Evolutionary conservation across 2,113 vertebrate species (phyloP).

Genomic region (Tragulus kanchil): DNA sequence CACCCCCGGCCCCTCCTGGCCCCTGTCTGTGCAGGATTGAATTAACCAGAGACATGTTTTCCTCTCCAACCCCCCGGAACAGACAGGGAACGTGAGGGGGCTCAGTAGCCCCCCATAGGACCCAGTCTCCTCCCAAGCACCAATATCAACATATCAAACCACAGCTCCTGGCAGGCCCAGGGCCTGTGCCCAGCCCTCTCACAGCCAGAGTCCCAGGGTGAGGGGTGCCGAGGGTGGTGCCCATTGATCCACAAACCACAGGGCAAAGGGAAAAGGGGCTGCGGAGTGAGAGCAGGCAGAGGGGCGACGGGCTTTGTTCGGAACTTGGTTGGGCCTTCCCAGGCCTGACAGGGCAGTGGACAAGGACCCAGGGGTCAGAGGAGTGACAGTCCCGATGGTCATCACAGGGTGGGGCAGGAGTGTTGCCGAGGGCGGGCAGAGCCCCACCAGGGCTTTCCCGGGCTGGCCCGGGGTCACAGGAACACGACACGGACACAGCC

Average conservation of each 20-base stretch:
- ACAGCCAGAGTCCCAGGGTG: accelerated
- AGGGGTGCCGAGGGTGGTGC: not conserved
- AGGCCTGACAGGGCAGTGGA: not conserved
- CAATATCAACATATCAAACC: not conserved
- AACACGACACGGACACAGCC: not conserved
- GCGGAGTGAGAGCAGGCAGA: accelerated
- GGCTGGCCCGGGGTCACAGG: not conserved
- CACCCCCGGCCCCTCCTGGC: not conserved
- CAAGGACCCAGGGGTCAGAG: slow-evolving; percentile 7
- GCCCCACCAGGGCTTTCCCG: not conserved
- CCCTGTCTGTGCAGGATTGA: not conserved
- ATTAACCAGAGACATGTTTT: not conserved
- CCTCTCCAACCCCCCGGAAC: not conserved
- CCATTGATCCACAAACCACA: not conserved
- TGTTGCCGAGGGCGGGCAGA: not conserved
- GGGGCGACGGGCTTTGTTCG: not conserved
- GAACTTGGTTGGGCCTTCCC: not conserved
- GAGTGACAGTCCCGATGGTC: not conserved
- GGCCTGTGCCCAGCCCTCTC: not conserved
- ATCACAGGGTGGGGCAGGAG: not conserved
- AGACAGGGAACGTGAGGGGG: not conserved
- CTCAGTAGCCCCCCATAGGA: not conserved
- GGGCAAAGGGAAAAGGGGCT: not conserved
- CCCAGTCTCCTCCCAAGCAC: not conserved
- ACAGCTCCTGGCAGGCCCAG: not conserved